Base-by-base conservation (phyloP, 2,113 vertebrate species). In the Talpa occidentalis region DNA sequence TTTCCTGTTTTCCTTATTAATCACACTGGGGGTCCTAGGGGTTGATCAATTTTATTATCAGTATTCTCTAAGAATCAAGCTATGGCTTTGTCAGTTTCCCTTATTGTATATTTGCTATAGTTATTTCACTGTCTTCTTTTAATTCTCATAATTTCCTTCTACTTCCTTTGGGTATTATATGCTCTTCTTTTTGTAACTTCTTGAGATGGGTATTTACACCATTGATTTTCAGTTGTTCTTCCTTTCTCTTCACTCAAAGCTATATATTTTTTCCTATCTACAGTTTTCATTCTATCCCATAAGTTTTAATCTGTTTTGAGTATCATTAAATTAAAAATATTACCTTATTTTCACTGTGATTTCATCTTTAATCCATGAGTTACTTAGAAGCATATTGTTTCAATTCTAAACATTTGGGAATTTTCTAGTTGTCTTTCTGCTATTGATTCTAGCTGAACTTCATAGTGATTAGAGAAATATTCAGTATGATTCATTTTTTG, bases 351-450 rank as follows among this genome's bases (percentile, higher is more conserved):
- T 85, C 12, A 78, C 37, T 60, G 44, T 72, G 35, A 40, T 79
- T 69, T 79, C 66, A 67, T 80, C 35, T 90, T 90, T 82, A 82
- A 47, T 37, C n/a, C 24, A 24, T 77, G 59, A 35, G 9, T 67
- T 84, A 67, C n/a, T 79, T 62, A 66, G 60, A 76, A 72, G 14
- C 15, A 60, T 83, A 14, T 44, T 78, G 6, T 84, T 93, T 85
- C n/a, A 64, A 37, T 89, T 69, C n/a, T 3, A 87, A 83, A 76
- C 28, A 82, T n/a, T 81, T 70, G 76, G 37, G 35, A 40, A 21
- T 95, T 86, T 92, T 93, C 67, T n/a, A 52, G 35, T 24, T 82
- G n/a, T 52, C 22, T 92, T 81, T 88, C 21, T 90, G 30, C 91
- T 79, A 60, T 2, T 35, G 47, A 69, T 21, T 92, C 37, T 67